Evolutionary conservation across 2,797 vertebrate species (phyloP), one percentile per base, ranked within the genome.

Genomic region (Setipinna tenuifilis): DNA sequence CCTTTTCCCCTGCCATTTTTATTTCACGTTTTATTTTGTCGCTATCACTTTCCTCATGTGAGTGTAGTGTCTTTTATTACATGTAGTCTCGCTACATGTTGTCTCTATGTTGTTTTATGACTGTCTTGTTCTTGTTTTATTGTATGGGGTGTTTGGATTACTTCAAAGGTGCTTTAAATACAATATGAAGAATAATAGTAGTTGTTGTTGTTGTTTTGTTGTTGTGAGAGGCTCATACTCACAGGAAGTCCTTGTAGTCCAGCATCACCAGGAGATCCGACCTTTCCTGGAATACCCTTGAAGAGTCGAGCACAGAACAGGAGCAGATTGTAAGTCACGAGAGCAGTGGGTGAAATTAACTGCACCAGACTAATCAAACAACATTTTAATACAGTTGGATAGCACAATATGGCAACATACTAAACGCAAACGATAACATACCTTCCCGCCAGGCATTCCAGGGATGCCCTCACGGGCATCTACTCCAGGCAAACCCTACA

Each of bases 381-480:
- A 28, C 23, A 68, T 31, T 68, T 28, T 71, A 31, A 59, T 59
- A 21, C 2, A 35, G 14, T 31, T 11, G 25, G 25, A 16, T 6
- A 75, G 1, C 7, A 31, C 1, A 12, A 31, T 25, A 57, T 80
- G 28, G 19, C 10, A 23, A 6, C 16, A 58, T 82, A 82, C 28
- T 19, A 75, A 81, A 21, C 25, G 10, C 6, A 11, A 25, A 23
- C n/a, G 14, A 7, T 0, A 41, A 0, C 0, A 17, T 94, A 99
- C 98, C 96, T 97, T 98, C 86, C 95, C 90, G 81, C 92, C 97
- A 0, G 98, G 98, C 88, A 99, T 96, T 83, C 97, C 98, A 83
- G 98, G 98, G 61, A 99, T 99, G 81, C 98, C 98, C 54, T 98
- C 98, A 48, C 95, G 96, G 57, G 95, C 97, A 85, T 98, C 96